Base-by-base conservation (phyloP, 2,797 vertebrate species). In the Sciaenops ocellatus region DNA sequence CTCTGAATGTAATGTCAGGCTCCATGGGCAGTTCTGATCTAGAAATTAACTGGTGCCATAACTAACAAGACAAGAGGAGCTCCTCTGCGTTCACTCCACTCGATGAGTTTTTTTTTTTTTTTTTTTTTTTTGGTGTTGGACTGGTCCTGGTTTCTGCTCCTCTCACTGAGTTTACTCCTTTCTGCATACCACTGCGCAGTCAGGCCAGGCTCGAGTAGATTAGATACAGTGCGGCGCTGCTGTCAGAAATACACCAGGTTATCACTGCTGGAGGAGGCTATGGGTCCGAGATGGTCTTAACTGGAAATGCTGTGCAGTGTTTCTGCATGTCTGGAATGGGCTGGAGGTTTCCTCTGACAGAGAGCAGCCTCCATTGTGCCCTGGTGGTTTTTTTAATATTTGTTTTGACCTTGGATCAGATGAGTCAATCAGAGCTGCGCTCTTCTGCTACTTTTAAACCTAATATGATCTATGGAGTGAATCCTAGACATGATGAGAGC, bases 241-340 rank as follows among this genome's bases (percentile, higher is more conserved):
- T 69, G 76, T 84, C 77, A 61, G 42, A 89, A 87, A 90, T 81
- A 90, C 69, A 66, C 60, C 22, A 3, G 22, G 34, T 71, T 87
- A 82, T 89, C 78, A 41, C 41, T 46, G 67, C 16, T 71, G 68
- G 26, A 41, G 41, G 44, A 64, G 30, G 34, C 69, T 70, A 73
- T 16, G 61, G n/a, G 10, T 44, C 38, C 34, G 44, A 54, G 60
- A 8, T 13, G 30, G 46, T 60, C 60, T 26, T 3, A 16, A 38
- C 11, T 30, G 34, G 18, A 62, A 18, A 46, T 52, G 57, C 18
- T 41, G 56, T n/a, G 46, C 18, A n/a, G 16, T 15, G 57, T 30
- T 38, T 64, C 6, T 79, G 54, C 5, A 0, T 8, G 41, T 67
- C 34, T 69, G 26, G 0, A 18, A 6, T 11, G 34, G 22, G 16